Evolutionary conservation across 1,140 invertebrate genomes (phyloP).

Genomic region (Ips typographus): DNA sequence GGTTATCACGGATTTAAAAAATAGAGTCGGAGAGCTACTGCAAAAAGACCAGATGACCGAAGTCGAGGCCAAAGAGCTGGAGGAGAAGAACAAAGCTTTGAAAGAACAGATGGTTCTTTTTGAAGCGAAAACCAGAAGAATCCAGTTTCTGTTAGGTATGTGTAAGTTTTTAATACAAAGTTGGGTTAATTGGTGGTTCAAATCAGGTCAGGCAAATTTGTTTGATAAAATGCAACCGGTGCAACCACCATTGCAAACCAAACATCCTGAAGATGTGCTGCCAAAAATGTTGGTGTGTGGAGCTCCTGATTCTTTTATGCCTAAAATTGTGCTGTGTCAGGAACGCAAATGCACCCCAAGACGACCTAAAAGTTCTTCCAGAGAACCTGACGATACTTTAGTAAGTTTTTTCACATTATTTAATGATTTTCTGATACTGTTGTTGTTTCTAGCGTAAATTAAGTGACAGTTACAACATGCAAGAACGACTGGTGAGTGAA

Average conservation of each 20-base stretch:
- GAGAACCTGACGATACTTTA: neutral
- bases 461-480: conserved; percentile 61
- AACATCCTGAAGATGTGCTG: conserved; percentile 44
- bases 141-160: conserved; percentile 42
- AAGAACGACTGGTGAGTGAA: conserved; percentile 62
- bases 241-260: conserved; percentile 25
- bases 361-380: conserved; percentile 8
- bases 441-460: conserved; percentile 51
- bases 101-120: conserved; percentile 48
- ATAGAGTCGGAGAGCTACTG: conserved; percentile 43
- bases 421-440: neutral
- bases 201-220: conserved; percentile 37
- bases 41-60: conserved; percentile 42
- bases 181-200: neutral
- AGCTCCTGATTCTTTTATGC: conserved; percentile 46
- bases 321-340: conserved; percentile 49
- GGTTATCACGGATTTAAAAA: conserved; percentile 46
- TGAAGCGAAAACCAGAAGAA: conserved; percentile 49
- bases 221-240: conserved; percentile 40
- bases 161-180: neutral
- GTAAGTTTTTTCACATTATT: neutral
- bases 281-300: conserved; percentile 51
- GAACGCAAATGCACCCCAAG: conserved; percentile 32
- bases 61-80: conserved; percentile 47
- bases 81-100: conserved; percentile 45